phyloP scores from a whole-genome alignment of 1,140 invertebrate genomes.

The Agrypnia vestita region DNA sequence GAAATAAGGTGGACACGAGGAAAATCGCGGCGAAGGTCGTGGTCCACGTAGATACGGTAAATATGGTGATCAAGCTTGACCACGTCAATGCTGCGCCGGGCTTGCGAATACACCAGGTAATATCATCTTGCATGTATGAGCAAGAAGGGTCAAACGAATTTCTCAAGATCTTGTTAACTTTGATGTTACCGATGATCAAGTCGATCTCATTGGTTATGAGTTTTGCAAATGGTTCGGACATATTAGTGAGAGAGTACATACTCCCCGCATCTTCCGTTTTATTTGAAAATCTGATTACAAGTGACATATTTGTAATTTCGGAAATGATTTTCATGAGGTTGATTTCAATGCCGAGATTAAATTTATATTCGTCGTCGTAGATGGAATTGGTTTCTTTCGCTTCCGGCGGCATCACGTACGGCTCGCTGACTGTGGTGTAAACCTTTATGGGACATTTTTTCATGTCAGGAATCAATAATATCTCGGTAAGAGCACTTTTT shows the following conservation, averaged over 20 bases:
- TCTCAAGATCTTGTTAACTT: conserved; percentile 68
- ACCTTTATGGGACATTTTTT: conserved; percentile 68
- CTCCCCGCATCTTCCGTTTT: conserved; percentile 68
- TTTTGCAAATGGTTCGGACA: conserved; percentile 65
- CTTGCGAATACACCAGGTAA: conserved; percentile 70
- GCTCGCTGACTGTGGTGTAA: conserved; percentile 69
- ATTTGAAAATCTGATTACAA: conserved; percentile 67
- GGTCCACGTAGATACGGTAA: conserved; percentile 70
- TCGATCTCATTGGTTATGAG: conserved; percentile 66
- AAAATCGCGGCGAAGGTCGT: conserved; percentile 66
- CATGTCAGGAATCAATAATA: conserved; percentile 66
- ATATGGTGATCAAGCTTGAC: conserved; percentile 70
- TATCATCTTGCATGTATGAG: conserved; percentile 71
- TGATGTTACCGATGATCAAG: conserved; percentile 69
- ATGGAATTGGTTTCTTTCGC: conserved; percentile 62
- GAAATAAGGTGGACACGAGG: conserved; percentile 67
- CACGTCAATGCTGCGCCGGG: conserved; percentile 67
- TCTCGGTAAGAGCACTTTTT: conserved; percentile 64
- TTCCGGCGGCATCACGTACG: conserved; percentile 69
- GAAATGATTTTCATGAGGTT: conserved; percentile 70
- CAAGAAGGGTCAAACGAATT: conserved; percentile 69
- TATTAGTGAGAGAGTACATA: conserved; percentile 64
- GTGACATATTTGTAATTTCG: conserved; percentile 69
- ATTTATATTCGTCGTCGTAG: conserved; percentile 67
- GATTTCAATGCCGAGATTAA: conserved; percentile 69